Base-by-base conservation (phyloP, 2,888 invertebrate genomes). In the Agonopterix heracliana region DNA sequence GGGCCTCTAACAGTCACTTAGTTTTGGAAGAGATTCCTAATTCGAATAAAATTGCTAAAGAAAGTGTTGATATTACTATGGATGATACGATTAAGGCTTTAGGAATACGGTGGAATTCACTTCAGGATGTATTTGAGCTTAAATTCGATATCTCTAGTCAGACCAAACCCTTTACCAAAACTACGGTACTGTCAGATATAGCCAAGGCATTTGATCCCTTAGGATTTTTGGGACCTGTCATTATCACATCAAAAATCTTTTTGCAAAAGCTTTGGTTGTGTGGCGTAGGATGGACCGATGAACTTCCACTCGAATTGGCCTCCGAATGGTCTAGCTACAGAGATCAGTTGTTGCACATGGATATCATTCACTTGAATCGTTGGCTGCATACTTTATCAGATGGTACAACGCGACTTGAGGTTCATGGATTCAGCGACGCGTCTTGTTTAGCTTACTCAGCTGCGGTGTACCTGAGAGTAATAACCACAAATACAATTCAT, bases 161-260 rank as follows among this genome's bases (percentile, higher is more conserved):
- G 40, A n/a, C 47, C 11, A 38, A 43, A 41, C 38, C 34, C 14
- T n/a, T 46, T 34, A 57, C 56, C n/a, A 57, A 59, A 47, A 45
- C 55, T 48, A 52, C 49, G 44, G 53, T 59, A n/a, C 41, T 58
- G 13, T 54, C 57, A 8, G 51, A 51, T 8, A 54, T 59, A 38
- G 56, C 59, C 1, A 53, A 52, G 42, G 40, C 55, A 7, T 61
- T 52, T 42, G 58, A 59, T 34, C 58, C 57, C 2, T 38, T 59
- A 26, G 55, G 59, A 13, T 58, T 57, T 58, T 47, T 59, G 40
- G 52, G 55, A 5, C 55, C 60, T 4, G 47, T 35, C n/a, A 43
- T 51, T 14, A 40, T 48, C 3, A 10, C 26, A 12, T 9, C 34
- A 3, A 45, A 49, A 46, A 43, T 43, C 1, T 48, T 48, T 17